A percentile compares a stretch with the other conserved stretches of the same genome.
Conservation (phyloP, 2,113 vertebrate genomes). For the Craseonycteris thonglongyai region DNA sequence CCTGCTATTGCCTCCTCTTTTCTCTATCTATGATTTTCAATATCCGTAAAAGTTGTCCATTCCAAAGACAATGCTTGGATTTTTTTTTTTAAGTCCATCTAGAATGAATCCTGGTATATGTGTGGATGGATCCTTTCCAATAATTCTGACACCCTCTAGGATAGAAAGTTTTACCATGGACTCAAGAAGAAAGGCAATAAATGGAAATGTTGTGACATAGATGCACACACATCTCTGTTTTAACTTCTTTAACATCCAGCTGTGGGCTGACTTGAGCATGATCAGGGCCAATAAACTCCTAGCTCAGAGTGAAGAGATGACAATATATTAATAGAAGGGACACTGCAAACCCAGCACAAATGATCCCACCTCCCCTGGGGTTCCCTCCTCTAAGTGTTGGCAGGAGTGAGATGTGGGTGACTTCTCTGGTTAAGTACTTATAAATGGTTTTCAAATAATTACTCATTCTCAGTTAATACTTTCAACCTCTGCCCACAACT, state of each 20-base stretch:
- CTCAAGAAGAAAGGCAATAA: background rate
- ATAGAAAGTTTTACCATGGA: background rate
- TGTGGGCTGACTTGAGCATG: background rate
- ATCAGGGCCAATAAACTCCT: background rate
- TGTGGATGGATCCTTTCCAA: background rate
- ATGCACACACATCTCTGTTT: background rate
- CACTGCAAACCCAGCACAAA: background rate
- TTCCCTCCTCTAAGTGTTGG: background rate
- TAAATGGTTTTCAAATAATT: background rate
- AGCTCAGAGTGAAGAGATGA: background rate
- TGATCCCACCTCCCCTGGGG: background rate
- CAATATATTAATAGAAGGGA: background rate
- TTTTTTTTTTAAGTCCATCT: background rate
- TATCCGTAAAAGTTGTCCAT: background rate
- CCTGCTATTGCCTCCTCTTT: background rate
- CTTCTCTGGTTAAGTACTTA: background rate
- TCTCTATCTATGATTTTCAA: background rate
- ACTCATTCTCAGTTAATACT: background rate
- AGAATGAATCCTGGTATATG: background rate
- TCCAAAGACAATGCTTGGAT: background rate
- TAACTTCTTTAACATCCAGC: background rate
- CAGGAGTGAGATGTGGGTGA: background rate
- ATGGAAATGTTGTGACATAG: background rate
- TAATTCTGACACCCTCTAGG: background rate
- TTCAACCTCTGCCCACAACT: background rate